Conservation (phyloP, 1,140 invertebrate species). For the Reticulitermes speratus region DNA sequence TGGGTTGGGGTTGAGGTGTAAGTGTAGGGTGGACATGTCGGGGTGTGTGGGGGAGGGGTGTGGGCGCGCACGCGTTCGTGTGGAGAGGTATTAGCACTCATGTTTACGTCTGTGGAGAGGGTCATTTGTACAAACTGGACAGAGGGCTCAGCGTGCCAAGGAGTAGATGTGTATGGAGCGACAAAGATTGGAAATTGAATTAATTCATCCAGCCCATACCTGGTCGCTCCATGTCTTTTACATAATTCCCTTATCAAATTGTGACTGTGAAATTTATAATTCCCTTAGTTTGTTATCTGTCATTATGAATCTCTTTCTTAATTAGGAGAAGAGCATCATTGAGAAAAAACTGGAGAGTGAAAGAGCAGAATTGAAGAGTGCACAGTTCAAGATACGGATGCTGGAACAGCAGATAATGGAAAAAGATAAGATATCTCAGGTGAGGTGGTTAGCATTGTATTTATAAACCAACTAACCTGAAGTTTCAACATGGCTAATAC, state of each 20-base stretch:
- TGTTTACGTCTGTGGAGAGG: too few relatives aligned
- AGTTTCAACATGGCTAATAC: too few relatives aligned
- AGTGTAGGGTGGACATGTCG: too few relatives aligned
- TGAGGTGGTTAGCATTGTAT: neutral
- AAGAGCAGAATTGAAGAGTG: neutral
- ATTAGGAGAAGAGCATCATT: neutral
- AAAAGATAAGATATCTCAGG: conserved; percentile 1
- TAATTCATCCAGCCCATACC: too few relatives aligned
- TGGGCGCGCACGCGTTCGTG: too few relatives aligned
- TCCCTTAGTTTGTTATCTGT: neutral
- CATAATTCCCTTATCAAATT: neutral
- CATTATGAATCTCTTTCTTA: neutral
- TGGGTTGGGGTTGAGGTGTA: too few relatives aligned
- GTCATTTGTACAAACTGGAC: too few relatives aligned
- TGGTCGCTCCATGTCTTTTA: neutral
- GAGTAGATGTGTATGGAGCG: too few relatives aligned
- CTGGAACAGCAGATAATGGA: neutral
- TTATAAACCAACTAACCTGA: neutral
- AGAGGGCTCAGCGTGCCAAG: too few relatives aligned
- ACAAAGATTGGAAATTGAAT: too few relatives aligned
- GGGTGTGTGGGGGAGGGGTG: too few relatives aligned
- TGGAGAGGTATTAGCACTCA: too few relatives aligned
- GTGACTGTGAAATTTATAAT: neutral
- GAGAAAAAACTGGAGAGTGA: neutral
- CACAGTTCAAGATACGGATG: conserved; percentile 10